A percentile compares a stretch with the other conserved stretches of the same genome.
phyloP scores from a whole-genome alignment of 1,140 invertebrate genomes.

The Leucophenga varia region DNA sequence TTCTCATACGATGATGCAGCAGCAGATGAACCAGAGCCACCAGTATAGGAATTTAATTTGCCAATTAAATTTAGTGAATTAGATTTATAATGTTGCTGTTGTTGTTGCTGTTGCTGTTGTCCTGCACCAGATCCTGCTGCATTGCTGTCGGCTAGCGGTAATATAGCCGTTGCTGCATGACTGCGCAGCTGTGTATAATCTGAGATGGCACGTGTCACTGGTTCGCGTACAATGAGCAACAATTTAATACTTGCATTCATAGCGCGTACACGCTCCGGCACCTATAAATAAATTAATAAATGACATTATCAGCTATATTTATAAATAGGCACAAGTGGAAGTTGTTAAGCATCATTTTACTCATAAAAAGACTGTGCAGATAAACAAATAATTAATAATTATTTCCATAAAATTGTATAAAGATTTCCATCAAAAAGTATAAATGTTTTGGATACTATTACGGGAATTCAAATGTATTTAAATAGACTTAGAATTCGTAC shows the following conservation, averaged over 20 bases:
- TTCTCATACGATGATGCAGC: constrained; percentile 11
- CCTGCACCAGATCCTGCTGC: constrained; percentile 8
- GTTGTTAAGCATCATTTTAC: too few relatives aligned
- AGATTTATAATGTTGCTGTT: background rate
- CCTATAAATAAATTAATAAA: too few relatives aligned
- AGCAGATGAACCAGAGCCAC: too few relatives aligned
- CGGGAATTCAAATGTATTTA: too few relatives aligned
- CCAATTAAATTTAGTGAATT: constrained; percentile 5
- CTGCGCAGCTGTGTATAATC: constrained; percentile 90
- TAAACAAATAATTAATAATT: too few relatives aligned
- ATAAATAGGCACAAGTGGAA: too few relatives aligned
- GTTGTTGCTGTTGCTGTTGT: constrained; percentile 17
- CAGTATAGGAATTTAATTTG: constrained; percentile 21
- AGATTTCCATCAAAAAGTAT: too few relatives aligned
- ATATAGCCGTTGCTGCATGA: constrained; percentile 68
- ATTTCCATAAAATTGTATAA: too few relatives aligned
- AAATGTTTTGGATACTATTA: too few relatives aligned
- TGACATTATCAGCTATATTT: too few relatives aligned
- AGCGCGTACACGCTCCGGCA: constrained; percentile 81
- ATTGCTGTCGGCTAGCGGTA: constrained; percentile 54
- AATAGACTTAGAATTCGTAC: too few relatives aligned
- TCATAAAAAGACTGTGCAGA: too few relatives aligned
- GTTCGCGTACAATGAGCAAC: constrained; percentile 92
- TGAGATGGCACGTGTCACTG: constrained; percentile 92
- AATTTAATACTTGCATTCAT: constrained; percentile 94